Percentiles rank a stretch among this genome's conserved stretches.
These are phyloP conservation scores for Dynastes maya DNA, from an alignment of 2,888 invertebrate genomes.

Conservation along the genomic window DNA sequence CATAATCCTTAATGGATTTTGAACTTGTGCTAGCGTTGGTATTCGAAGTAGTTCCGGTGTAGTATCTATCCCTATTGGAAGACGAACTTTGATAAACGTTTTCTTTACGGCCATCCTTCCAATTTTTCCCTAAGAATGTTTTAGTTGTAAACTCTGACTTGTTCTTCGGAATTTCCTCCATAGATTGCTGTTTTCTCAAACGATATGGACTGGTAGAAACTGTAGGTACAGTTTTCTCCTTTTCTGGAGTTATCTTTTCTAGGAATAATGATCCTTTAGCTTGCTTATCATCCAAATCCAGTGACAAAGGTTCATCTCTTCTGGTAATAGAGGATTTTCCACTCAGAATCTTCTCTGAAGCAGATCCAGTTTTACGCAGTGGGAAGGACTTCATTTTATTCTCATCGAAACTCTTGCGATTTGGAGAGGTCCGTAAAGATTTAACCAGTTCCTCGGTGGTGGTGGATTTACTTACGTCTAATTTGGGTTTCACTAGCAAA, in stretches of 20 bases:
- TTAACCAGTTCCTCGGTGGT: slow-evolving; percentile 6
- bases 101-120: slow-evolving; percentile 30
- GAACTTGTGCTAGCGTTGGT: neutral
- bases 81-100: slow-evolving; percentile 13
- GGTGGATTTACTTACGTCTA: neutral
- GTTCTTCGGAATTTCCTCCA: slow-evolving; percentile 9
- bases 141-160: neutral
- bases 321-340: neutral
- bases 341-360: slow-evolving; percentile 10
- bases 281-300: neutral
- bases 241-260: slow-evolving; percentile 8
- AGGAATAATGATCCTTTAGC: neutral
- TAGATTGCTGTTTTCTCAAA: slow-evolving; percentile 24
- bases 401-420: slow-evolving; percentile 1
- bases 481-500: neutral
- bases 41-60: neutral
- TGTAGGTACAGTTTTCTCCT: neutral
- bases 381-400: slow-evolving; percentile 9
- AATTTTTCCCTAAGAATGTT: slow-evolving; percentile 1
- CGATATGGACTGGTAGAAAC: neutral
- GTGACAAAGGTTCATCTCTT: neutral
- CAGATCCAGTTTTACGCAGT: slow-evolving; percentile 23
- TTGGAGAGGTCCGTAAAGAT: slow-evolving; percentile 1
- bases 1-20: neutral
- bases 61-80: neutral